phyloP scores from a whole-genome alignment of 2,888 invertebrate genomes.

The Notocelia uddmanniana region DNA sequence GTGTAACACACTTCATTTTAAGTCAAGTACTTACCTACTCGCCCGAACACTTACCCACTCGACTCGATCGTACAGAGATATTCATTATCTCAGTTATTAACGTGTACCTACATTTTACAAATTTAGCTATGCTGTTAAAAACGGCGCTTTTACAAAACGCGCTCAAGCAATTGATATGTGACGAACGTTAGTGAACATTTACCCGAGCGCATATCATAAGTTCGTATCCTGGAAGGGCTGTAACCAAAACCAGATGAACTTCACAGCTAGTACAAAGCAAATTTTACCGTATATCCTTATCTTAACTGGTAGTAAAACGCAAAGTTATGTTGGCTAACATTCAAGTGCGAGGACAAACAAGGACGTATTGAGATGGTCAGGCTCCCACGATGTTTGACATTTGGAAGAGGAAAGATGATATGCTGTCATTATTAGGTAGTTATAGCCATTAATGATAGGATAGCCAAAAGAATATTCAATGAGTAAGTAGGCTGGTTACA shows the following conservation, averaged over 20 bases:
- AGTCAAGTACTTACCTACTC: conserved; percentile 36
- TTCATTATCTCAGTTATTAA: conserved; percentile 55
- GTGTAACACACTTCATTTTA: conserved; percentile 23
- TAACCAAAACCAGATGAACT: background rate
- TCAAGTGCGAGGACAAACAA: conserved; percentile 61
- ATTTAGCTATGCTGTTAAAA: conserved; percentile 14
- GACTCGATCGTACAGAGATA: conserved; percentile 31
- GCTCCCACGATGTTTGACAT: conserved; percentile 73
- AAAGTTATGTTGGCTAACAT: conserved; percentile 47
- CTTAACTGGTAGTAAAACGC: conserved; percentile 1
- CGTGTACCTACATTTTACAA: conserved; percentile 51
- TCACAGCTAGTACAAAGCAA: background rate
- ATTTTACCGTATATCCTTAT: background rate
- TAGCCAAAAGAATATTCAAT: no score
- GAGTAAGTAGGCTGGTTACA: no score
- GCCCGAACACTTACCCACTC: conserved; percentile 35
- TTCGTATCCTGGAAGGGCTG: conserved; percentile 28
- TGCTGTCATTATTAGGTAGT: conserved; percentile 33
- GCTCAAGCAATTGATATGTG: background rate
- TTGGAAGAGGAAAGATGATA: conserved; percentile 35
- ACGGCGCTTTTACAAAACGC: conserved; percentile 5
- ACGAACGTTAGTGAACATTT: conserved; percentile 3
- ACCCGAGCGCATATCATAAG: conserved; percentile 9
- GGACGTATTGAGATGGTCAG: conserved; percentile 73
- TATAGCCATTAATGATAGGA: conserved; percentile 17